Percentiles rank a stretch among this genome's conserved stretches.
Conservation (phyloP, 2,797 vertebrate species). For the Scarus forsteni region DNA sequence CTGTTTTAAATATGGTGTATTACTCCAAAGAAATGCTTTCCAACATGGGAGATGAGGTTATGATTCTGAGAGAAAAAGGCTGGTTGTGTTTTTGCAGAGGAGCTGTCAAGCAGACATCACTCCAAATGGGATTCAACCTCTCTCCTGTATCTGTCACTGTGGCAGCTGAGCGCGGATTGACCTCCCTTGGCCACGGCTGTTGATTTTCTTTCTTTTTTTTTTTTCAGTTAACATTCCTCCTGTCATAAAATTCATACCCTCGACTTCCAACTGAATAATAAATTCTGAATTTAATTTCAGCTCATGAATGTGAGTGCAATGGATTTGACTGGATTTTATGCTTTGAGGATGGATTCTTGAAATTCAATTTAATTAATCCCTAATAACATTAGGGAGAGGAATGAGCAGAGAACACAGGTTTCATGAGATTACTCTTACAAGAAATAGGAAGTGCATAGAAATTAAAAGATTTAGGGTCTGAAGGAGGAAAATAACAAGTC, state of each 20-base stretch:
- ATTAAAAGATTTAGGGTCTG: background rate
- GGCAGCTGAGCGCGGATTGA: conserved; percentile 49
- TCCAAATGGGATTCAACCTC: conserved; percentile 60
- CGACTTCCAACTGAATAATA: conserved; percentile 27
- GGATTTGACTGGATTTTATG: conserved; percentile 10
- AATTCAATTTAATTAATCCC: background rate
- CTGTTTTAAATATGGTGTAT: background rate
- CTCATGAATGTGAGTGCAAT: conserved; percentile 25
- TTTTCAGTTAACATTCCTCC: conserved; percentile 45
- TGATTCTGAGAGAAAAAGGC: background rate
- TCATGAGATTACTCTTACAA: conserved; percentile 1
- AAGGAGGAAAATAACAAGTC: background rate
- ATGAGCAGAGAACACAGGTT: background rate
- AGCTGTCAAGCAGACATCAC: conserved; percentile 55
- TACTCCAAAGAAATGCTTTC: background rate
- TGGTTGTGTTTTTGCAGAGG: conserved; percentile 32
- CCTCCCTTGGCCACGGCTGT: conserved; percentile 39
- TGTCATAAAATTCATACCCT: conserved; percentile 35
- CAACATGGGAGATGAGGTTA: conserved; percentile 1
- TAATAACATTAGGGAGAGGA: background rate
- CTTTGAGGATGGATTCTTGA: conserved; percentile 6
- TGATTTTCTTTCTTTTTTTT: background rate
- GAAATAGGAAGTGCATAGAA: background rate
- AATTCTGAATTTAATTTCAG: conserved; percentile 18
- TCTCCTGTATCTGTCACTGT: conserved; percentile 44